phyloP scores from a whole-genome alignment of 2,113 vertebrate species.

The Embiotoca jacksoni region DNA sequence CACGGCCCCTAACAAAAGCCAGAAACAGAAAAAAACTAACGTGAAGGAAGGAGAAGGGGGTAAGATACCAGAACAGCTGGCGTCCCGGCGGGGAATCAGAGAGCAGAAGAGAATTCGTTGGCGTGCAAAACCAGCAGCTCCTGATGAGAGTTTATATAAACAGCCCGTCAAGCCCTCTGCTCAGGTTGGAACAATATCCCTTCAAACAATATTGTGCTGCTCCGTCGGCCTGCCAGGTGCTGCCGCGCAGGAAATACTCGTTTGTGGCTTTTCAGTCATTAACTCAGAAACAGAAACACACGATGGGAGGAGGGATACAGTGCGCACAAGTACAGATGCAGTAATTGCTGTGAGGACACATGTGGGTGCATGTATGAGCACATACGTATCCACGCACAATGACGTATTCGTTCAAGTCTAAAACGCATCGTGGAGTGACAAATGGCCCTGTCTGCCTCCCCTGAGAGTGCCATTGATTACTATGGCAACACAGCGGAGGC shows the following conservation, averaged over 20 bases:
- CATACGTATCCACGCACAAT: not conserved
- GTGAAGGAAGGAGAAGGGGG: slow-evolving; percentile 27
- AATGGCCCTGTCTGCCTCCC: slow-evolving; percentile 24
- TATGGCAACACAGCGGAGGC: slow-evolving; percentile 21
- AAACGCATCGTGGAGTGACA: slow-evolving; percentile 37
- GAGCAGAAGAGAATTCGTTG: slow-evolving; percentile 59
- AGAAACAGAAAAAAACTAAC: slow-evolving; percentile 35
- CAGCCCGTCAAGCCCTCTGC: slow-evolving; percentile 56
- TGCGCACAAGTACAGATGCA: slow-evolving; percentile 33
- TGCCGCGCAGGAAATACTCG: slow-evolving; percentile 41
- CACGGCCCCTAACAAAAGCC: slow-evolving; percentile 23
- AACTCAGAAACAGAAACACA: slow-evolving; percentile 32
- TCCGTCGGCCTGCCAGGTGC: slow-evolving; percentile 36
- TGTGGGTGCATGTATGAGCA: not conserved
- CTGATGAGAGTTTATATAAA: slow-evolving; percentile 70
- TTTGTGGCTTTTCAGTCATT: slow-evolving; percentile 47
- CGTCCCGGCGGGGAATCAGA: slow-evolving; percentile 59
- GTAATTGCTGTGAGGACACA: slow-evolving; percentile 1
- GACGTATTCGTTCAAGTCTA: slow-evolving; percentile 16
- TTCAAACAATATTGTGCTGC: slow-evolving; percentile 54
- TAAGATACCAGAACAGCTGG: slow-evolving; percentile 74
- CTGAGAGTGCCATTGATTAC: slow-evolving; percentile 20
- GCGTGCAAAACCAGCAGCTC: slow-evolving; percentile 56
- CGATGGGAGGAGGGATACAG: not conserved
- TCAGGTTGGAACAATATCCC: slow-evolving; percentile 67